phyloP scores from a whole-genome alignment of 2,888 invertebrate genomes.

The Ochropleura plecta region DNA sequence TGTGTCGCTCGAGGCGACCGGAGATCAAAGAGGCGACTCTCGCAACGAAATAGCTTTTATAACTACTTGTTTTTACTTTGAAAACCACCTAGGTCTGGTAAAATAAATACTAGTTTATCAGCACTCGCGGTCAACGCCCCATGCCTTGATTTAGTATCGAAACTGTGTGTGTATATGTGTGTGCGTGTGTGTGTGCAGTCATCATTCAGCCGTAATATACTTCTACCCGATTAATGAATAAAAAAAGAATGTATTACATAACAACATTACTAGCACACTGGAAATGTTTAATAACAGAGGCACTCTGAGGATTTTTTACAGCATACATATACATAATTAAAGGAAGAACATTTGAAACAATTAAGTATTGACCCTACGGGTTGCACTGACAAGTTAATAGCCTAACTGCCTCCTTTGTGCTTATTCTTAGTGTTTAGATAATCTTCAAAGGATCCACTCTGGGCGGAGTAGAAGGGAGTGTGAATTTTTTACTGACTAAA shows the following conservation, averaged over 20 bases:
- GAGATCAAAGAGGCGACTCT: slow-evolving; percentile 20
- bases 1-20: slow-evolving; percentile 3
- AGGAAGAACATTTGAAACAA: slow-evolving; percentile 39
- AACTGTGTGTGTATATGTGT: too few relatives aligned
- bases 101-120: background rate
- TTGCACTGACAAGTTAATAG: slow-evolving; percentile 12
- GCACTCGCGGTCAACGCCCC: background rate
- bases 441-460: too few relatives aligned
- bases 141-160: too few relatives aligned
- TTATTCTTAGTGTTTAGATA: background rate
- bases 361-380: slow-evolving; percentile 15
- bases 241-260: slow-evolving; percentile 7
- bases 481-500: too few relatives aligned
- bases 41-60: slow-evolving; percentile 3
- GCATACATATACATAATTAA: slow-evolving; percentile 39
- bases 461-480: too few relatives aligned
- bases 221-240: background rate
- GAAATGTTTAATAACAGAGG: too few relatives aligned
- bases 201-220: background rate
- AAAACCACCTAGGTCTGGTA: background rate
- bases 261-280: background rate
- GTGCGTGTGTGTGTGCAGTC: background rate
- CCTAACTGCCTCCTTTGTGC: background rate
- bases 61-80: slow-evolving; percentile 15
- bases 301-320: background rate